These are phyloP conservation scores for Allobates femoralis DNA, from an alignment of 2,797 vertebrate genomes.

Conservation along the genomic window DNA sequence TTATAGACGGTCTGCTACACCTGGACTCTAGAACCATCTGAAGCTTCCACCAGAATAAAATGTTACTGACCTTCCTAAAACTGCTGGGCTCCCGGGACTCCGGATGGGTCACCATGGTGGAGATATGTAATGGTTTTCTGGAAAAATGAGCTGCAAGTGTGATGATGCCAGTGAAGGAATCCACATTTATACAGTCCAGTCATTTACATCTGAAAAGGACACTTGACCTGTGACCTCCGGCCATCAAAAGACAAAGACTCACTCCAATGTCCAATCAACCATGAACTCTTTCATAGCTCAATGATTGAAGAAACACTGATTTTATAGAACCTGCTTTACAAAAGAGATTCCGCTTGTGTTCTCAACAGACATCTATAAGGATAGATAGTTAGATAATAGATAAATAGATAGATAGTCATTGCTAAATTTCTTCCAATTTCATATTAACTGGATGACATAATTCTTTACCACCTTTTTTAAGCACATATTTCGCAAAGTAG, in stretches of 20 bases:
- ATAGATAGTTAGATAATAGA: slow-evolving; percentile 3
- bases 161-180: slow-evolving; percentile 63
- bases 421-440: no score
- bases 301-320: slow-evolving; percentile 14
- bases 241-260: slow-evolving; percentile 31
- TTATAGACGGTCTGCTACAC: not conserved
- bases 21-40: not conserved
- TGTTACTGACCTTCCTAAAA: slow-evolving; percentile 52
- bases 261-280: slow-evolving; percentile 55
- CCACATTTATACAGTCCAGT: slow-evolving; percentile 76
- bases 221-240: slow-evolving; percentile 49
- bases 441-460: no score
- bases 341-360: not conserved
- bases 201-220: slow-evolving; percentile 87
- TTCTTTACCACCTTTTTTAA: no score
- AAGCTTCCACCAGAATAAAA: not conserved
- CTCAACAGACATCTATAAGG: slow-evolving; percentile 8
- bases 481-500: no score
- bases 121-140: not conserved
- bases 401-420: not conserved
- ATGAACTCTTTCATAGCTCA: slow-evolving; percentile 46
- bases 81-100: not conserved
- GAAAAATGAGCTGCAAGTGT: not conserved
- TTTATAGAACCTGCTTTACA: not conserved
- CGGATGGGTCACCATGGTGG: slow-evolving; percentile 42